Percentiles rank a stretch among this genome's conserved stretches.
These are phyloP conservation scores for Phalacrocorax pelagicus DNA, from an alignment of 2,113 vertebrate genomes.

Conservation along the genomic window DNA sequence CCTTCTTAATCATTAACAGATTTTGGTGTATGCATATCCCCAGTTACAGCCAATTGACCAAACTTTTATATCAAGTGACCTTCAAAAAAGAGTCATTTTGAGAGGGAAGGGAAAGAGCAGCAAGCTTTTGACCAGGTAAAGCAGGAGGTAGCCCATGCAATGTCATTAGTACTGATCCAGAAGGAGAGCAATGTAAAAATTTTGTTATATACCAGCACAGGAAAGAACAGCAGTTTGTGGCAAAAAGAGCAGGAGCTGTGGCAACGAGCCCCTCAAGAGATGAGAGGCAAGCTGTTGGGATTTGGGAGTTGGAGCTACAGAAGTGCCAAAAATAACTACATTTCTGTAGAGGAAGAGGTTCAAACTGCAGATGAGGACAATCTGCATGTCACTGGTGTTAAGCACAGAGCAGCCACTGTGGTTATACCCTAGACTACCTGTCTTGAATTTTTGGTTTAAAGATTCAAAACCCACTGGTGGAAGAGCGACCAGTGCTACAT, in stretches of 20 bases:
- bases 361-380: not conserved
- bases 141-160: not conserved
- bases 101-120: not conserved
- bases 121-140: not conserved
- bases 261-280: not conserved
- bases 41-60: not conserved
- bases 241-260: not conserved
- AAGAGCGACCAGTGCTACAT: not conserved
- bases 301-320: not conserved
- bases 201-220: not conserved
- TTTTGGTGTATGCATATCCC: not conserved
- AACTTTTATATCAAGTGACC: not conserved
- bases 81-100: not conserved
- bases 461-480: not conserved
- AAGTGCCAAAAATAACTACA: not conserved
- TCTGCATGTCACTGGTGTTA: not conserved
- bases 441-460: not conserved
- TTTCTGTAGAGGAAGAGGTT: not conserved
- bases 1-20: not conserved
- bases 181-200: fast-evolving
- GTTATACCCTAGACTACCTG: not conserved
- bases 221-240: not conserved
- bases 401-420: not conserved
- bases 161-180: not conserved
- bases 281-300: not conserved